Evolutionary conservation across 2,888 invertebrate species (phyloP), one percentile per base, ranked within the genome.

Genomic region (Rhagonycha lutea): DNA sequence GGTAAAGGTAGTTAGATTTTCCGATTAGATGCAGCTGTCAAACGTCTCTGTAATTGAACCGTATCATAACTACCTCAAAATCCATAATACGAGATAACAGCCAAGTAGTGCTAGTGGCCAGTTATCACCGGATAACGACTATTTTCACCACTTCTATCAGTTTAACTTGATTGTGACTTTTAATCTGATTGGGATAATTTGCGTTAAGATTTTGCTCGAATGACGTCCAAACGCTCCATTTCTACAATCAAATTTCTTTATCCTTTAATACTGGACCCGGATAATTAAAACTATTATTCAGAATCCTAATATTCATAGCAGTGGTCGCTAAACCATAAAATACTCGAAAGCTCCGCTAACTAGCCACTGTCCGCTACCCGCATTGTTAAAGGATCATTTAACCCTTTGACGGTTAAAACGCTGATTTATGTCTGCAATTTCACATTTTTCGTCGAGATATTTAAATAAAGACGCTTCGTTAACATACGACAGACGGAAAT

Each of bases 301-400:
- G 77, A 75, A 70, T 79, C 76, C 72, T 76, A 77, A 78, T 78
- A 78, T 78, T 78, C 71, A 78, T 75, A 76, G 74, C 73, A 75
- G 79, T 78, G 79, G 76, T 76, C 79, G 75, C 76, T 77, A 80
- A 79, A 80, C 79, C 81, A 77, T 81, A 77, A 81, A 82, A 82
- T 81, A 70, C 68, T 76, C 73, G 69, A 32, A 72, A 75, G 63
- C 72, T 72, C 72, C 69, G 77, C 75, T 75, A 77, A 78, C 77
- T 74, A 78, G 77, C 79, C 80, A 76, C 79, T 83, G 83, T 84
- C 84, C 84, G 81, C 82, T 81, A 82, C 81, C 81, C 82, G 82
- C 83, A 86, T 86, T 86, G 85, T 85, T 86, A 83, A 85, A 84
- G 86, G 84, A 84, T 86, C 86, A 86, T 87, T 86, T 86, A 85